Base-by-base conservation (phyloP, 2,113 vertebrate species). In the Myodes glareolus region DNA sequence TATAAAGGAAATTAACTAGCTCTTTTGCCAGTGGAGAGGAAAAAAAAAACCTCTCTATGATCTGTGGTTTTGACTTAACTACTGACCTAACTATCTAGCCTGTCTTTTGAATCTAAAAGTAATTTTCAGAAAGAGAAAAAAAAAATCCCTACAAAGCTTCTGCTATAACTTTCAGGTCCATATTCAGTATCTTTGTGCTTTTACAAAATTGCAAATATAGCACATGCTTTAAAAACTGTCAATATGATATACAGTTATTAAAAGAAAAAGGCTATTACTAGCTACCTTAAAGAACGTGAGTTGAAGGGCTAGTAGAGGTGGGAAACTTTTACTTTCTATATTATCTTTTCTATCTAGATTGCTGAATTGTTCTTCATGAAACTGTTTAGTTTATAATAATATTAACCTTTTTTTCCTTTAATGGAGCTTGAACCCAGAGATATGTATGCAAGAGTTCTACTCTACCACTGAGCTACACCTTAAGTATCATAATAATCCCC, bases 131-230 rank as follows among this genome's bases (percentile, higher is more conserved):
- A 4, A n/a, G 31, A 61, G 75, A 89, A 84, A 80, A 89, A 84
- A 80, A 92, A 81, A 67, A n/a, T 68, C 63, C 25, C 65, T 96
- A 88, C 55, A 92, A 94, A 68, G 31, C 31, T 94, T 97, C 31
- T 96, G 50, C 63, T 94, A 80, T 94, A 94, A 92, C 95, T 72
- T 86, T 93, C 55, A 73, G 45, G 33, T 36, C 47, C 95, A 14
- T 63, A 94, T 10, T 87, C 19, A 95, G 88, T 82, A n/a, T 93
- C 31, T 75, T 29, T 75, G 63, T 94, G n/a, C 25, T 93, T 88
- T 77, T 78, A 96, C 14, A 61, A 73, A 93, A 72, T 12, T 91
- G 2, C 67, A 96, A 96, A 81, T 91, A 95, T 12, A 21, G 50
- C 27, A 95, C 10, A 61, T 85, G 36, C 33, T 42, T 97, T 67